A percentile compares a stretch with the other conserved stretches of the same genome.
phyloP scores from a whole-genome alignment of 2,888 invertebrate genomes.

The Eristalis tenax region DNA sequence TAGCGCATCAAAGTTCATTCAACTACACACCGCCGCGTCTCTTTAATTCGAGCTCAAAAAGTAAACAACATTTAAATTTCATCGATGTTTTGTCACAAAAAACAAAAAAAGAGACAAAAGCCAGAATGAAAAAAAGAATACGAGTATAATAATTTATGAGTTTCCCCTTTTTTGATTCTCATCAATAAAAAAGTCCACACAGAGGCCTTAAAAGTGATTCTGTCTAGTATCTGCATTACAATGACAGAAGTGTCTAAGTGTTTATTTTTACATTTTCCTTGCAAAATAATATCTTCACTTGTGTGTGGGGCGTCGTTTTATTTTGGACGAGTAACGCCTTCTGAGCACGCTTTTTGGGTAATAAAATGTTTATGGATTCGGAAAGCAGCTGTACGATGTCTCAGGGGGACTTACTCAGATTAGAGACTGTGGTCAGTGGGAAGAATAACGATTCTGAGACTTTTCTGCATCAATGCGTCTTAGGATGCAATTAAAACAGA shows the following conservation, averaged over 20 bases:
- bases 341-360: slow-evolving; percentile 32
- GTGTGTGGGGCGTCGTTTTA: neutral
- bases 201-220: slow-evolving; percentile 10
- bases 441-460: neutral
- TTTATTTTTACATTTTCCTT: neutral
- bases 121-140: no score
- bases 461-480: no score
- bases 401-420: slow-evolving; percentile 2
- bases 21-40: slow-evolving; percentile 20
- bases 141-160: slow-evolving; percentile 36
- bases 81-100: slow-evolving; percentile 35
- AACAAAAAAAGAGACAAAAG: slow-evolving; percentile 19
- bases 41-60: slow-evolving; percentile 25
- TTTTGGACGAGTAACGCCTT: slow-evolving; percentile 42
- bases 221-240: slow-evolving; percentile 14
- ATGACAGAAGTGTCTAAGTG: slow-evolving; percentile 22
- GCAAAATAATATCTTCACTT: slow-evolving; percentile 24
- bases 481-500: no score
- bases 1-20: slow-evolving; percentile 45
- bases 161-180: slow-evolving; percentile 33
- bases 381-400: neutral
- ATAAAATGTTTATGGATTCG: slow-evolving; percentile 63
- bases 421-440: slow-evolving; percentile 39
- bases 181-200: neutral
- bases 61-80: slow-evolving; percentile 35